Base-by-base conservation (phyloP, 1,140 invertebrate species). In the Bombyx mandarina region DNA sequence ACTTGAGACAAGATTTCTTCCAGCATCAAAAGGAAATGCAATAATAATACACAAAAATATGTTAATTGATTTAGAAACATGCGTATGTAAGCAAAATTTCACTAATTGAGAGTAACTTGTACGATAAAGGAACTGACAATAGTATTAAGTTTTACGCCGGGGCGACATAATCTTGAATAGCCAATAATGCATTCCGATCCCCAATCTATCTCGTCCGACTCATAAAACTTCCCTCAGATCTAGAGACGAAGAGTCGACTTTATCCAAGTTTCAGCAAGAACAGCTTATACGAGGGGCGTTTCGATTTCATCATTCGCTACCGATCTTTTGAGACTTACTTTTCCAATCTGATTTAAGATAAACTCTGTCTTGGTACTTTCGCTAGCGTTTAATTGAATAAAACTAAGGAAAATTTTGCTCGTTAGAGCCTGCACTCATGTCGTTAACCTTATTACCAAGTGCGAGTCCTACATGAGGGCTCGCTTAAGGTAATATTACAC, bases 181-280 rank as follows among this genome's bases (percentile, higher is more conserved):
- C 65, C 73, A 79, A 78, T 79, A 81, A 79, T 79, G 72, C 77
- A 79, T 80, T 73, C 71, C 70, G 67, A 63, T 72, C 66, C 66
- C 71, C 72, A 71, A 79, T 82, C 69, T 78, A 79, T 81, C 75
- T 75, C 72, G 75, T 75, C 72, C 72, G 69, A 67, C 61, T 73
- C 76, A 73, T 83, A 75, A 78, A 83, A 79, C 75, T 81, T 83
- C 70, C 65, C 58, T 66, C 71, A 62, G 56, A 48, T 52, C 65
- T 68, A 71, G 67, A 77, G 74, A 74, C 65, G 68, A 74, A 66
- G 71, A 68, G 65, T 69, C 69, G 67, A 73, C 70, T 79, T 72
- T 56, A 54, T 62, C 53, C 58, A 72, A 79, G 65, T 79, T 77
- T 73, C 69, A 57, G 71, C 69, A 63, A 59, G 63, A 73, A 72